phyloP scores from a whole-genome alignment of 2,113 vertebrate genomes.

The Platysternon megacephalum region DNA sequence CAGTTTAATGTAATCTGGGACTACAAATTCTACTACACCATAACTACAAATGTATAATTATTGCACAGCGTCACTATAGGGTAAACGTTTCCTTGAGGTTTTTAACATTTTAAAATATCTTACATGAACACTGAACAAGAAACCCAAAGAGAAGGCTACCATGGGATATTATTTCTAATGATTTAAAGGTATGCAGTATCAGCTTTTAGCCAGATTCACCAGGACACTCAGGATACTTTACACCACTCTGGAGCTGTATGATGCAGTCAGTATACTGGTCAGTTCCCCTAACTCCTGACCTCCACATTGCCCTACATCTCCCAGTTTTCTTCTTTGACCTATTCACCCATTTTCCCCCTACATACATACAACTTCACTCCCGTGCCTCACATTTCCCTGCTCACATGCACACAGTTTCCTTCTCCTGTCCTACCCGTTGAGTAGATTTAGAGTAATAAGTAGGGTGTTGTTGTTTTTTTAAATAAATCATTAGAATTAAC shows the following conservation, averaged over 20 bases:
- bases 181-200: neutral
- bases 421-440: neutral
- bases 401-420: neutral
- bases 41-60: too few relatives aligned
- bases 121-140: neutral
- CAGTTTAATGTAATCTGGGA: too few relatives aligned
- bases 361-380: neutral
- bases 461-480: too few relatives aligned
- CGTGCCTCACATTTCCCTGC: neutral
- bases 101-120: neutral
- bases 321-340: neutral
- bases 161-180: neutral
- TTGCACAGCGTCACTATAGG: neutral
- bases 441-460: neutral
- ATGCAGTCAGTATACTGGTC: neutral
- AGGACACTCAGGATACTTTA: neutral
- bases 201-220: neutral
- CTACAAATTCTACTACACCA: too few relatives aligned
- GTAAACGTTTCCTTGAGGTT: neutral
- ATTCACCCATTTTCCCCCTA: neutral
- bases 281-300: neutral
- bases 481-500: neutral
- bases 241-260: neutral
- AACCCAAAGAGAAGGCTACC: neutral
- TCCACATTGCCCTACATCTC: neutral